Conservation (phyloP, 2,113 vertebrate species). For the Alethe castanea region DNA sequence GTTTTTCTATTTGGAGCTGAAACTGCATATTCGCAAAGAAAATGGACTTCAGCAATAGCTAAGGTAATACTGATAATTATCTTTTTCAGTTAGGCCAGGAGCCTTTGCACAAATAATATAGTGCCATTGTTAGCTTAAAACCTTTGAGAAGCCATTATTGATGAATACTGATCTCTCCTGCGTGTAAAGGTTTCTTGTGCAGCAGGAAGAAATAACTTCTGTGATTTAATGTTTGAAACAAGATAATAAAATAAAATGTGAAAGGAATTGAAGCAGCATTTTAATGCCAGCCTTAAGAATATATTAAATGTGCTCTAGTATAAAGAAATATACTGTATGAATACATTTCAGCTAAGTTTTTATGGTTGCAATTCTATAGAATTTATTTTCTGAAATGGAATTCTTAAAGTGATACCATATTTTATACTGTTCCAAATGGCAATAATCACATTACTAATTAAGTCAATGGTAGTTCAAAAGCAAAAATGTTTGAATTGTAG, state of each 20-base stretch:
- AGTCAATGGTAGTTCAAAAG: neutral
- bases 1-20: slow-evolving; percentile 86
- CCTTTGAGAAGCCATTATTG: neutral
- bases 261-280: neutral
- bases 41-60: slow-evolving; percentile 88
- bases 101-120: neutral
- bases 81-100: slow-evolving; percentile 14
- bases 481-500: neutral
- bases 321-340: neutral
- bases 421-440: neutral
- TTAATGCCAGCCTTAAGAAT: neutral
- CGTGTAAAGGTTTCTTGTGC: neutral
- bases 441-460: neutral
- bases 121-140: neutral
- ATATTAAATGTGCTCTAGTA: neutral
- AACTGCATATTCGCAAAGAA: slow-evolving; percentile 82
- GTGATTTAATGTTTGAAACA: slow-evolving; percentile 5
- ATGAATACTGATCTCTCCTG: neutral
- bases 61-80: slow-evolving; percentile 80
- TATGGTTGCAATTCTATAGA: neutral
- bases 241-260: neutral
- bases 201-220: slow-evolving; percentile 4
- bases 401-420: neutral
- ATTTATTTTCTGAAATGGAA: neutral
- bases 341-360: neutral